Base-by-base conservation (phyloP, 2,888 invertebrate genomes). In the Dryobota labecula region DNA sequence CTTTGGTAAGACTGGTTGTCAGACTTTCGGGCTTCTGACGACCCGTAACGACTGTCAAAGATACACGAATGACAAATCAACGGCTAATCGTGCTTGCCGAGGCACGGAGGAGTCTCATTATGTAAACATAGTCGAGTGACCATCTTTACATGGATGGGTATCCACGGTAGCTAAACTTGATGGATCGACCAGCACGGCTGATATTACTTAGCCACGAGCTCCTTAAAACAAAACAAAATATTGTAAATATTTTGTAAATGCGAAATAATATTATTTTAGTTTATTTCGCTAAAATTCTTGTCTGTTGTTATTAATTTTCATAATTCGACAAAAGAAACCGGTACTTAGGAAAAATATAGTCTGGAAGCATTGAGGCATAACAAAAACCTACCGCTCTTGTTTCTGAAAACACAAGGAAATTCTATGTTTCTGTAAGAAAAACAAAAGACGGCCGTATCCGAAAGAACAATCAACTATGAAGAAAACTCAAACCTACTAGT, bases 181-280 rank as follows among this genome's bases (percentile, higher is more conserved):
- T 33, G 3, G 33, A 33, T 33, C 33, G 33, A 2, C 33, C 33
- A 2, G 33, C 5, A 5, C 33, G 33, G 33, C 33, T 33, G 33
- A 3, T 33, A 33, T 33, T 33, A 3, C 33, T 33, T 33, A 33
- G 5, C 33, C 33, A 33, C 33, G 33, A 33, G 2, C 33, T 5
- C 33, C 33, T 33, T n/a, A n/a, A n/a, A n/a, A 58, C 36, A 94
- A 74, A 77, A 84, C 84, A 78, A 41, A 20, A 38, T 15, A 11
- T 33, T 2, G 27, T 58, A 18, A 15, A 3, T n/a, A 27, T 2
- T 6, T 33, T 13, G 0, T 24, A 5, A 8, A 20, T 13, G 13
- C 2, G 4, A 13, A n/a, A 6, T n/a, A 24, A 13, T 41, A 33
- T 2, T 2, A 18, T 36, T 24, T 24, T 49, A 24, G 13, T 18